A percentile compares a stretch with the other conserved stretches of the same genome.
These are phyloP conservation scores for Aspidiotus rigidus DNA, from an alignment of 2,888 invertebrate genomes.

Conservation along the genomic window DNA sequence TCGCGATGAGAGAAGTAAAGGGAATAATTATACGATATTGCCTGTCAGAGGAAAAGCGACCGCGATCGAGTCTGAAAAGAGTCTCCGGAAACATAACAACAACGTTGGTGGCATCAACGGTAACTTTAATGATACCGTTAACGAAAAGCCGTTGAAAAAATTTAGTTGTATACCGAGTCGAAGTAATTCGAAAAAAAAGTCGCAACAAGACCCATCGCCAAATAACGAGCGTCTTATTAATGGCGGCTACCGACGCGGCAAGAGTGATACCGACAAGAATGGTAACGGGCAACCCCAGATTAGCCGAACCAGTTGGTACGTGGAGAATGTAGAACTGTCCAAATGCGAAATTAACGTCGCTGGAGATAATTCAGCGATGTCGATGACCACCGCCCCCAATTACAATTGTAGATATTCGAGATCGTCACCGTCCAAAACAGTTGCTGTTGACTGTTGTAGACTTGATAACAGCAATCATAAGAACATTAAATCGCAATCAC, in stretches of 20 bases:
- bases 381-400: constrained; percentile 5
- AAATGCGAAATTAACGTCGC: constrained; percentile 29
- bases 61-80: background rate
- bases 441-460: background rate
- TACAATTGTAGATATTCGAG: constrained; percentile 25
- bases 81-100: background rate
- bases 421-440: background rate
- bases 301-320: constrained; percentile 32
- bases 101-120: too few species aligned
- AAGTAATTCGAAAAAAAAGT: constrained; percentile 30
- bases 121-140: background rate
- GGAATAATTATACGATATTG: background rate
- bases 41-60: background rate
- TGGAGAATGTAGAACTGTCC: constrained; percentile 28
- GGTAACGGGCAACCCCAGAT: constrained; percentile 7
- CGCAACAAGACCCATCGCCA: background rate
- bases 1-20: constrained; percentile 1
- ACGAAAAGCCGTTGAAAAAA: constrained; percentile 12
- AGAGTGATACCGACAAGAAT: background rate
- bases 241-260: background rate
- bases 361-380: too few species aligned
- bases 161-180: constrained; percentile 31
- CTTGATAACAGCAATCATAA: constrained; percentile 4
- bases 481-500: background rate
- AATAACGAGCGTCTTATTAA: background rate